Base-by-base conservation (phyloP, 2,797 vertebrate genomes). In the Tiaroga cobitis region DNA sequence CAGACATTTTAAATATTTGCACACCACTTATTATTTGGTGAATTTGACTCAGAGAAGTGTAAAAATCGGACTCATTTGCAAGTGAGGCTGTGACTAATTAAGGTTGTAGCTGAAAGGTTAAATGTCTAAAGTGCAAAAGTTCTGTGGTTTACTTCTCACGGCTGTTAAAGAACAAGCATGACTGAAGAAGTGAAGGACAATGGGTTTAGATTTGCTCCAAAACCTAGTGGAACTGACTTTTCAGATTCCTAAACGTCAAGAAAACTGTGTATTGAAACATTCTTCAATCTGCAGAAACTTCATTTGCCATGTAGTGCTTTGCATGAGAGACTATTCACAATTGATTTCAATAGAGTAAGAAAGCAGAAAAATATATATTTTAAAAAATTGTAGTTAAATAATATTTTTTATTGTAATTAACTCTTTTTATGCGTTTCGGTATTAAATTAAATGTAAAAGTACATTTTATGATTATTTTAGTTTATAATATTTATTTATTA, bases 71-170 rank as follows among this genome's bases (percentile, higher is more conserved):
- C n/a, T 5, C 49, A 41, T 82, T 82, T 70, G 18, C 34, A 72
- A 70, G 59, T 70, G 24, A 59, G 49, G 8, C 49, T 59, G 34
- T 72, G 67, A 72, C 16, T 72, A 72, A 81, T 69, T 39, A n/a
- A 21, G 68, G 68, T 26, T 43, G n/a, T 26, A 59, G 49, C 67
- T 11, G 39, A 80, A 82, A 59, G 68, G 68, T 72, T 59, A 72
- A 51, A 39, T 21, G 51, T 72, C 67, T 72, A 54, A 72, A 81
- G 80, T 70, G 41, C 19, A 46, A 29, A 68, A 8, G 24, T 32
- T 29, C 34, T 29, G 34, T 18, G 8, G 16, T 56, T 73, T 51
- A 59, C 29, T 43, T 26, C 21, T 79, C 34, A 43, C 37, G n/a
- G 56, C 54, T 43, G 32, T 56, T 78, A 9, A 26, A 26, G 13